A percentile compares a stretch with the other conserved stretches of the same genome.
Conservation (phyloP, 2,797 vertebrate genomes). For the Eutrigla gurnardus region DNA sequence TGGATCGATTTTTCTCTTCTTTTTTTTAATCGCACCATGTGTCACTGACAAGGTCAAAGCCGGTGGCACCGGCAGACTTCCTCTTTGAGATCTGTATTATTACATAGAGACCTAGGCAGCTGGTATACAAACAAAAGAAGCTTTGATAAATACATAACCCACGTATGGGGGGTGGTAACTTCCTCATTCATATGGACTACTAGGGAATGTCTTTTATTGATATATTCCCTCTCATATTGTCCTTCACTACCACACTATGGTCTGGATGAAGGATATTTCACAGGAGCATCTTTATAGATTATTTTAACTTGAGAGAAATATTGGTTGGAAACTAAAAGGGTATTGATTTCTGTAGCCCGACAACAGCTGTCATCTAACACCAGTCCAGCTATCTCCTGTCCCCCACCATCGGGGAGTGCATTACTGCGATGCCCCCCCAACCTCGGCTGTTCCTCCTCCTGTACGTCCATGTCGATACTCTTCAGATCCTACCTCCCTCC, state of each 20-base stretch:
- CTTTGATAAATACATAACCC: background rate
- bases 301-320: constrained; percentile 40
- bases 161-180: background rate
- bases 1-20: constrained; percentile 49
- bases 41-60: constrained; percentile 74
- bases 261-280: constrained; percentile 14
- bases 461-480: constrained; percentile 3
- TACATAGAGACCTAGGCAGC: background rate
- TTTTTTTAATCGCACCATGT: constrained; percentile 35
- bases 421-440: constrained; percentile 5
- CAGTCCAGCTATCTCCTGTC: constrained; percentile 26
- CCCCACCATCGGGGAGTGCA: constrained; percentile 10
- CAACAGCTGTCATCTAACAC: constrained; percentile 47
- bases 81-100: constrained; percentile 27
- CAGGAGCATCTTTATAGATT: background rate
- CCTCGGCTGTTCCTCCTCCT: constrained; percentile 6
- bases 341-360: constrained; percentile 59
- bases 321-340: constrained; percentile 39
- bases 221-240: constrained; percentile 4
- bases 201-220: constrained; percentile 9
- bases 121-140: background rate
- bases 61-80: constrained; percentile 39
- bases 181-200: background rate
- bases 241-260: background rate
- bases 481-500: background rate